Evolutionary conservation across 2,797 vertebrate genomes (phyloP).

Genomic region (Phrynocephalus guinanensis): DNA sequence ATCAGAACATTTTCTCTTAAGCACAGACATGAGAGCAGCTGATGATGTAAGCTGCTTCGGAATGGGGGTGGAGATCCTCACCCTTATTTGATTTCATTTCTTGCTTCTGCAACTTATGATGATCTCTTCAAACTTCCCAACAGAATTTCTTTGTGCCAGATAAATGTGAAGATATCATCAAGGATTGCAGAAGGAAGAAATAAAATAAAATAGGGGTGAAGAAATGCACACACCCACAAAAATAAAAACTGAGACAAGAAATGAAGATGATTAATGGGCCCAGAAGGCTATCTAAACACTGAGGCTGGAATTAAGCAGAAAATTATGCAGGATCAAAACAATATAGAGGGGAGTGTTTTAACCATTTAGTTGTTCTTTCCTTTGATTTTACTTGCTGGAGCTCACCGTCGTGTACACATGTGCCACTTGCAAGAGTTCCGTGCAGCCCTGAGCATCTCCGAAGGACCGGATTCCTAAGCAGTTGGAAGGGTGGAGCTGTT

Average conservation of each 20-base stretch:
- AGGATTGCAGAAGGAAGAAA: too few relatives aligned
- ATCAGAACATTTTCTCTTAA: background rate
- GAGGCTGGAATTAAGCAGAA: background rate
- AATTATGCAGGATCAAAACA: background rate
- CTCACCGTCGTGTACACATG: constrained; percentile 97
- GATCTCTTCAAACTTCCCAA: too few relatives aligned
- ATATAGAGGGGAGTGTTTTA: background rate
- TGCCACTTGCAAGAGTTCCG: constrained; percentile 92
- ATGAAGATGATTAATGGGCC: background rate
- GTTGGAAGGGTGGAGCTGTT: constrained; percentile 97
- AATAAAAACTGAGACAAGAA: background rate
- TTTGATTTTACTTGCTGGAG: background rate
- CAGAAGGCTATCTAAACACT: background rate
- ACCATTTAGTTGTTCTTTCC: background rate
- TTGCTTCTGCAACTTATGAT: too few relatives aligned
- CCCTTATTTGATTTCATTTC: too few relatives aligned
- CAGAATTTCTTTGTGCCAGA: too few relatives aligned
- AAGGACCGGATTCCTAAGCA: constrained; percentile 98
- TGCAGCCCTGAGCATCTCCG: constrained; percentile 94
- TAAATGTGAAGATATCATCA: background rate
- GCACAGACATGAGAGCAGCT: background rate
- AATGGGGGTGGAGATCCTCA: too few relatives aligned
- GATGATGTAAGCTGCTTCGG: background rate
- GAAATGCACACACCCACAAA: too few relatives aligned
- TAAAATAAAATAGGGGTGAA: too few relatives aligned